A percentile compares a stretch with the other conserved stretches of the same genome.
phyloP scores from a whole-genome alignment of 2,888 invertebrate genomes.

The Parelbella ahira region DNA sequence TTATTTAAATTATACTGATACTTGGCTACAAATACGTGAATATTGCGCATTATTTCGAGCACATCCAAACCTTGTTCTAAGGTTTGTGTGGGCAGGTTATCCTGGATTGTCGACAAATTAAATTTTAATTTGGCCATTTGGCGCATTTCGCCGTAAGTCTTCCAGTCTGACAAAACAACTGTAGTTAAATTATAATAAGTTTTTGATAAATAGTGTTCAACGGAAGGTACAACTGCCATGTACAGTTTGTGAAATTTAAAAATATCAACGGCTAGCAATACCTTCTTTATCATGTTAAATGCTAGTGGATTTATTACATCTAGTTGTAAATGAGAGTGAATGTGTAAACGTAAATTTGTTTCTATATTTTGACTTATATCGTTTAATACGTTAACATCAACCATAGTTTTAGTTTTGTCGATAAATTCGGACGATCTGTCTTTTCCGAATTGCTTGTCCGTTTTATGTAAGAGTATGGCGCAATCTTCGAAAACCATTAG shows the following conservation, averaged over 20 bases:
- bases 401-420: slow-evolving; percentile 54
- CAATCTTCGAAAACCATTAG: slow-evolving; percentile 71
- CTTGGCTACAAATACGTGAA: slow-evolving; percentile 95
- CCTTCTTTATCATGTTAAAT: slow-evolving; percentile 83
- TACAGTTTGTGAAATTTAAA: slow-evolving; percentile 78
- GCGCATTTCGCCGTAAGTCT: slow-evolving; percentile 98
- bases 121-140: slow-evolving; percentile 93
- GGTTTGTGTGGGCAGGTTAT: slow-evolving; percentile 97
- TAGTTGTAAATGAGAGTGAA: slow-evolving; percentile 93
- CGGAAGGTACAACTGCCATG: slow-evolving; percentile 83
- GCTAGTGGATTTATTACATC: slow-evolving; percentile 87
- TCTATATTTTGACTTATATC: slow-evolving; percentile 93
- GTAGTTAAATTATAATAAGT: slow-evolving; percentile 99
- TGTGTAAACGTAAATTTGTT: slow-evolving; percentile 94
- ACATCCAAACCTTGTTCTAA: slow-evolving; percentile 98
- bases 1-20: slow-evolving; percentile 98
- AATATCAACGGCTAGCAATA: slow-evolving; percentile 80
- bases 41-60: slow-evolving; percentile 97
- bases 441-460: slow-evolving; percentile 49
- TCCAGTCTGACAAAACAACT: slow-evolving; percentile 98
- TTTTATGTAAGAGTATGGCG: slow-evolving; percentile 52
- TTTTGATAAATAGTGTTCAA: slow-evolving; percentile 95
- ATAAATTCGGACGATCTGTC: slow-evolving; percentile 56
- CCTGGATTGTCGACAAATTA: slow-evolving; percentile 90
- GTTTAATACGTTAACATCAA: slow-evolving; percentile 82